Evolutionary conservation across 1,140 invertebrate genomes (phyloP).

Genomic region (Nasonia vitripennis): DNA sequence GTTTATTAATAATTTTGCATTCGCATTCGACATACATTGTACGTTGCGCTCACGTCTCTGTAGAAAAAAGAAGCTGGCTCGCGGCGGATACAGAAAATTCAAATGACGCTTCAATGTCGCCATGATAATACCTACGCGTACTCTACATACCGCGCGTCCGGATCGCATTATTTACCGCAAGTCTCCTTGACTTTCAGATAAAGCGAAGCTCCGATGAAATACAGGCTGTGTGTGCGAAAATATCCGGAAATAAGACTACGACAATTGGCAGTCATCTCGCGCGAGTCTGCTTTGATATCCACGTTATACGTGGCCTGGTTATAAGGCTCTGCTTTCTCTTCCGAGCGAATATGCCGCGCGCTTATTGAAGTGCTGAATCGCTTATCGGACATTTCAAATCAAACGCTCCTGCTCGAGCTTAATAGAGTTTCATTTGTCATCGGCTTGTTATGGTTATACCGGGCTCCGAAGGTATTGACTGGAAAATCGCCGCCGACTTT

Average conservation of each 20-base stretch:
- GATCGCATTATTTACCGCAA: slow-evolving; percentile 31
- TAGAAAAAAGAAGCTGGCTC: too few relatives aligned
- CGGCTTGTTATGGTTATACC: neutral
- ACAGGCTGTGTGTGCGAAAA: neutral
- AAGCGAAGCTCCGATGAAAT: neutral
- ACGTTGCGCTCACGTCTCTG: too few relatives aligned
- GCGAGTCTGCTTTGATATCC: neutral
- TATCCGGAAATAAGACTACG: neutral
- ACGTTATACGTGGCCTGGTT: neutral
- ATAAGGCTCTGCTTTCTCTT: slow-evolving; percentile 25
- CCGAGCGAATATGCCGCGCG: slow-evolving; percentile 45
- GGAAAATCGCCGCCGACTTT: slow-evolving; percentile 1
- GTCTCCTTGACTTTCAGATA: slow-evolving; percentile 40
- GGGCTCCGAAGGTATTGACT: neutral
- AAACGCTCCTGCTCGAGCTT: slow-evolving; percentile 27
- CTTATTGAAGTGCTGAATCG: slow-evolving; percentile 50
- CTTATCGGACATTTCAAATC: slow-evolving; percentile 48
- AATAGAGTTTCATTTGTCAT: slow-evolving; percentile 41
- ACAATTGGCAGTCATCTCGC: neutral
- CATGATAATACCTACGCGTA: neutral
- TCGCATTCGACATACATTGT: too few relatives aligned
- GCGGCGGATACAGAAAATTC: neutral
- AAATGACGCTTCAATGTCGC: slow-evolving; percentile 6
- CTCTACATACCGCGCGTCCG: neutral
- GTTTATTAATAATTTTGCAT: too few relatives aligned